Percentiles rank a stretch among this genome's conserved stretches.
These are phyloP conservation scores for Phylloscopus collybita DNA, from an alignment of 2,797 vertebrate species.

Conservation along the genomic window DNA sequence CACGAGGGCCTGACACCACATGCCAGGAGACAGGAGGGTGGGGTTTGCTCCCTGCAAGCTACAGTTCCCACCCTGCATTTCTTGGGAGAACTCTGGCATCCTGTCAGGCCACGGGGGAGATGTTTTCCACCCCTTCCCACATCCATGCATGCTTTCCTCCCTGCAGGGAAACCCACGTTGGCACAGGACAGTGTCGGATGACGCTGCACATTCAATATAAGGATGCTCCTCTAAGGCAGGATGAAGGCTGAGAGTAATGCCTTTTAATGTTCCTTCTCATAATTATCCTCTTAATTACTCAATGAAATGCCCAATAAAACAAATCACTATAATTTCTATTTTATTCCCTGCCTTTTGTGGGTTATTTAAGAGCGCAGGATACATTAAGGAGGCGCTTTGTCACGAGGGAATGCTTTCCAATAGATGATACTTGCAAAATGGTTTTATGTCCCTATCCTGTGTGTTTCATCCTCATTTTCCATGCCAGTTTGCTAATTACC, in stretches of 20 bases:
- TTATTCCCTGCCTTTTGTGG: background rate
- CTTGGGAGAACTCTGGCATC: background rate
- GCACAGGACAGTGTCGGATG: rapidly evolving
- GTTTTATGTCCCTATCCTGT: background rate
- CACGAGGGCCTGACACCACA: rapidly evolving
- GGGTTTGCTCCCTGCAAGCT: background rate
- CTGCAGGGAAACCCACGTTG: rapidly evolving
- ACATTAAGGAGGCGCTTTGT: conserved; percentile 32
- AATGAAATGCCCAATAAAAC: conserved; percentile 63
- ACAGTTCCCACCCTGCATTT: background rate
- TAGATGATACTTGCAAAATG: background rate
- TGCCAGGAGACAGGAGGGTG: too few relatives aligned
- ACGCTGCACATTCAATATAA: background rate
- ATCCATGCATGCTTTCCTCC: background rate
- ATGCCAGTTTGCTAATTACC: conserved; percentile 33
- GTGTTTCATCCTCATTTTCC: background rate
- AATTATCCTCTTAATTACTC: conserved; percentile 67
- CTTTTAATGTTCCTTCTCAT: conserved; percentile 30
- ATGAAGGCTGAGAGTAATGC: background rate
- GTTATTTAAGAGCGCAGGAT: conserved; percentile 35
- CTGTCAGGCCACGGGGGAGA: rapidly evolving
- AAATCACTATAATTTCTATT: conserved; percentile 32
- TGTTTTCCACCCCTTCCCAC: background rate
- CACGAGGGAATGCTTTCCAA: conserved; percentile 25
- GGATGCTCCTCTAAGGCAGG: background rate